Evolutionary conservation across 1,140 invertebrate genomes (phyloP).

Genomic region (Melipona quadrifasciata): DNA sequence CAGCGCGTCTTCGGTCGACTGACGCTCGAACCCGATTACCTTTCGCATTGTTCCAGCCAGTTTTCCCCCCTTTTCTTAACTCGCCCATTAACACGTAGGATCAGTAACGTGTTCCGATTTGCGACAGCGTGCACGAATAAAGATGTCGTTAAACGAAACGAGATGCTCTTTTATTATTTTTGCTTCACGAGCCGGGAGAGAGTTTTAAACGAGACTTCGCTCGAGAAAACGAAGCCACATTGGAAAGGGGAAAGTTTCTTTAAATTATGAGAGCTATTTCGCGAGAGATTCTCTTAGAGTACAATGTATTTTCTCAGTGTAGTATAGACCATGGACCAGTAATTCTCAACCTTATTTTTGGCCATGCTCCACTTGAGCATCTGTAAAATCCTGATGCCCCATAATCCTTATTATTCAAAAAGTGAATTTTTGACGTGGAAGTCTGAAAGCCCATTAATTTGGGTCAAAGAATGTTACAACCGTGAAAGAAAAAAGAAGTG

Average conservation of each 20-base stretch:
- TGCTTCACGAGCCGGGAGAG: not conserved
- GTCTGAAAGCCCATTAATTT: too few relatives aligned
- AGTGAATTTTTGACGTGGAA: too few relatives aligned
- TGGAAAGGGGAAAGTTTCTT: not conserved
- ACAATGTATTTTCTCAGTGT: too few relatives aligned
- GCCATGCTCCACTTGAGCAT: too few relatives aligned
- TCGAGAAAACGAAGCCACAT: not conserved
- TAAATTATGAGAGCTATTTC: not conserved
- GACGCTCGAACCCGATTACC: not conserved
- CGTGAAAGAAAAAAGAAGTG: too few relatives aligned
- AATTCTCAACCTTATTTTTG: too few relatives aligned
- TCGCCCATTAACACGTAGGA: not conserved
- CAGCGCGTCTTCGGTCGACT: constrained; percentile 5
- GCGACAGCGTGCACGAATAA: not conserved
- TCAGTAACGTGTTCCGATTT: not conserved
- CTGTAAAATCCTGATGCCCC: too few relatives aligned
- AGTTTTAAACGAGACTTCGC: too few relatives aligned
- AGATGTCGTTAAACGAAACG: not conserved
- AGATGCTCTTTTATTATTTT: not conserved
- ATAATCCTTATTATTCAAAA: too few relatives aligned
- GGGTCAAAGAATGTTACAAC: too few relatives aligned
- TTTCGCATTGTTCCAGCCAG: not conserved
- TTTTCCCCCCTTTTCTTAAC: not conserved
- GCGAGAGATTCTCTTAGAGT: not conserved
- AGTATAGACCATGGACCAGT: too few relatives aligned